A percentile compares a stretch with the other conserved stretches of the same genome.
phyloP scores from a whole-genome alignment of 1,140 invertebrate genomes.

The Drosophila mayri region DNA sequence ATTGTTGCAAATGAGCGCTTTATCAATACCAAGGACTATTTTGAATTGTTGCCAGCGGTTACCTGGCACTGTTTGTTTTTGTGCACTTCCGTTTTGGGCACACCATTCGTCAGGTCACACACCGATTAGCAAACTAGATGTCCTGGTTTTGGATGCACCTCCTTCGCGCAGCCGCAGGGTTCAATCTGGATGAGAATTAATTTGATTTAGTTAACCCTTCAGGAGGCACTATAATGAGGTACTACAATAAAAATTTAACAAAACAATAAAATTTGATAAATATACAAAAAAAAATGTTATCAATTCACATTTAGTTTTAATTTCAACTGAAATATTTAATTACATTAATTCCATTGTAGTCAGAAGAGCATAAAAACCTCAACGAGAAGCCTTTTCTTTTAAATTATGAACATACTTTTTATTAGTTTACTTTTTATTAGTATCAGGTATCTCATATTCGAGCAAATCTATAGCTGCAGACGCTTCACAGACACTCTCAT shows the following conservation, averaged over 20 bases:
- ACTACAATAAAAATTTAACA: not conserved
- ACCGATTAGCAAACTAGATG: slow-evolving; percentile 37
- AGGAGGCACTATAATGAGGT: not conserved
- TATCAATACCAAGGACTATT: slow-evolving; percentile 67
- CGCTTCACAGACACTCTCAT: not conserved
- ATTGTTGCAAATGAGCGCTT: slow-evolving; percentile 59
- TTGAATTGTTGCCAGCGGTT: slow-evolving; percentile 66
- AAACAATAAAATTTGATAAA: not conserved
- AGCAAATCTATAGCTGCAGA: not conserved
- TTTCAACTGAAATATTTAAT: not conserved
- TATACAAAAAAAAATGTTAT: not conserved
- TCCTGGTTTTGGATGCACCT: slow-evolving; percentile 31
- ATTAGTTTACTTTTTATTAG: too few species aligned
- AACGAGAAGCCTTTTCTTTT: not conserved
- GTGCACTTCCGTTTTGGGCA: slow-evolving; percentile 67
- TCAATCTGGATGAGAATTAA: not conserved
- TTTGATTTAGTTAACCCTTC: not conserved
- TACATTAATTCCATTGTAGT: not conserved
- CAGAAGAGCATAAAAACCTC: too few species aligned
- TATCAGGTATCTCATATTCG: not conserved
- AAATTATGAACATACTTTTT: not conserved
- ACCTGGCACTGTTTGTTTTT: slow-evolving; percentile 67
- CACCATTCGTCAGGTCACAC: slow-evolving; percentile 53
- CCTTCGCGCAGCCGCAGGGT: slow-evolving; percentile 34
- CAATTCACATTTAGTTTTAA: not conserved